Base-by-base conservation (phyloP, 1,140 invertebrate species). In the Ooceraea biroi region DNA sequence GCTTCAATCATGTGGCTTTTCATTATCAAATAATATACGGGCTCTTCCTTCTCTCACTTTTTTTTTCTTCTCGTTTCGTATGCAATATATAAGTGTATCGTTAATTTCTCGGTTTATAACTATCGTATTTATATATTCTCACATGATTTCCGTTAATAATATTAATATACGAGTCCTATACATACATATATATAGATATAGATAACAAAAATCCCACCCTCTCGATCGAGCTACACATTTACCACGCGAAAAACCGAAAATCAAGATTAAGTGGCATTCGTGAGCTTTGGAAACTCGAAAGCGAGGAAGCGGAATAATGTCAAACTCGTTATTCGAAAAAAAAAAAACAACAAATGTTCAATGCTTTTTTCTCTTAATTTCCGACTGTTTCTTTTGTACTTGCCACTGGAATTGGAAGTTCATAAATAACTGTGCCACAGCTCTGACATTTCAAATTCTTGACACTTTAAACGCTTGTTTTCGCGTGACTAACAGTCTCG, bases 21-120 rank as follows among this genome's bases (percentile, higher is more conserved):
- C 65, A 52, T 91, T 91, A 90, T 74, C 73, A 92, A 92, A 91
- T 88, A 90, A 90, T 86, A 91, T 89, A 91, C 80, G 78, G 84
- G 85, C 88, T n/a, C n/a, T 90, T 85, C 55, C 41, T 73, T 78
- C 41, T 78, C 65, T 78, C 65, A 89, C 84, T 84, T 85, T 85
- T 60, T 87, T 60, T 83, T 85, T 84, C 41, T 83, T 84, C 88
- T 87, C 83, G 73, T 72, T 36, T 88, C 91, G 82, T 88, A 90
- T 84, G 80, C 73, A 89, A 89, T 85, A 87, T 85, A 87, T 89
- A 83, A 77, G 60, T 83, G 22, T 83, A 85, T 88, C 63, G 19
- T 88, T 88, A 88, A 85, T 88, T 90, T 85, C 60, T 86, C 80
- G 57, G 44, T 80, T 80, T 68, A 85, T 90, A 89, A 71, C 85